These are phyloP conservation scores for Thereva unica DNA, from an alignment of 2,888 invertebrate species.

Conservation along the genomic window DNA sequence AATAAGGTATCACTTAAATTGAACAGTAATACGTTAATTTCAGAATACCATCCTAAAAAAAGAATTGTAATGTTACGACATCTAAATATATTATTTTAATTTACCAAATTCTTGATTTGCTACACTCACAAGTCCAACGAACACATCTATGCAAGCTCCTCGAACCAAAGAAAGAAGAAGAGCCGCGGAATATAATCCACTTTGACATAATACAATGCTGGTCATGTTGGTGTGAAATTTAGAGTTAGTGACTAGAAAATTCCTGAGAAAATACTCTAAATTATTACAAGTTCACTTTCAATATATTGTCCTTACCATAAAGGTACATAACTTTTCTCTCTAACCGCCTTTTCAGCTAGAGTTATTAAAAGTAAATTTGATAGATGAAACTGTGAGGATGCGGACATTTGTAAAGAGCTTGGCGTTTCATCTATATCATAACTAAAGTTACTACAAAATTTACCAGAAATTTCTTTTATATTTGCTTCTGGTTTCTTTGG, in stretches of 20 bases:
- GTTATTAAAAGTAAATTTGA: constrained; percentile 57
- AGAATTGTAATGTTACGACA: constrained; percentile 37
- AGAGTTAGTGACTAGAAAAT: constrained; percentile 55
- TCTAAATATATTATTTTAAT: constrained; percentile 12
- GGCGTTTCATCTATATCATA: constrained; percentile 55
- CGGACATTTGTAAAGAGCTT: constrained; percentile 56
- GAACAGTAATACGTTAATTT: constrained; percentile 56
- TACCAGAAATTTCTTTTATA: constrained; percentile 49
- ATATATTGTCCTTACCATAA: constrained; percentile 50
- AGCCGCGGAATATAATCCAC: constrained; percentile 57
- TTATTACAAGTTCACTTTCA: background rate
- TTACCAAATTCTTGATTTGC: constrained; percentile 57
- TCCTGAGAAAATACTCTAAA: constrained; percentile 47
- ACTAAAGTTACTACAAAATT: constrained; percentile 53
- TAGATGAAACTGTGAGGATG: constrained; percentile 58
- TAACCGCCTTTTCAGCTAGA: constrained; percentile 55
- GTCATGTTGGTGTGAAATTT: constrained; percentile 59
- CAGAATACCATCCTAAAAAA: constrained; percentile 55
- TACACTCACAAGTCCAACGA: constrained; percentile 56
- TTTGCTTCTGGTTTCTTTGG: constrained; percentile 44
- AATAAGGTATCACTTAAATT: constrained; percentile 56
- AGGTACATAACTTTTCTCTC: constrained; percentile 56
- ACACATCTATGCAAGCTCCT: constrained; percentile 57
- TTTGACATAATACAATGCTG: constrained; percentile 58
- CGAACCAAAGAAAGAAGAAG: constrained; percentile 54